These are phyloP conservation scores for Dermatemys mawii DNA, from an alignment of 2,113 vertebrate species.

Conservation along the genomic window DNA sequence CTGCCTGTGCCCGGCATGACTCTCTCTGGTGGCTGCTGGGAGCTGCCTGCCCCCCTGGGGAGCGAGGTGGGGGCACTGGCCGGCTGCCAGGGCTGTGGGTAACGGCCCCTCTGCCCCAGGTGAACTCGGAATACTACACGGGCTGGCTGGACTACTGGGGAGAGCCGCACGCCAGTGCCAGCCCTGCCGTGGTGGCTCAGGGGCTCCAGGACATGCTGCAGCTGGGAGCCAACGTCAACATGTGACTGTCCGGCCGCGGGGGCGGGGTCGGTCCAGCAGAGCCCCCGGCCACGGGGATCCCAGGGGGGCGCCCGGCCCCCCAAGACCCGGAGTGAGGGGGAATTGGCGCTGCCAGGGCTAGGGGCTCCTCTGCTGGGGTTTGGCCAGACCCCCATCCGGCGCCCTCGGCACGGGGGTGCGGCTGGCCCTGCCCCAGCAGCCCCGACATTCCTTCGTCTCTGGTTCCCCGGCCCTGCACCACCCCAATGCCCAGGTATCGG, in stretches of 20 bases:
- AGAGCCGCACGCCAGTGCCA: slow-evolving; percentile 81
- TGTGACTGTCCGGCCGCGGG: slow-evolving; percentile 78
- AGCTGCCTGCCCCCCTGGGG: too few relatives aligned
- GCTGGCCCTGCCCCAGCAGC: too few relatives aligned
- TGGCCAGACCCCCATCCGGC: too few relatives aligned
- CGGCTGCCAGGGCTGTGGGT: neutral
- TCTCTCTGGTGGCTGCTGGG: too few relatives aligned
- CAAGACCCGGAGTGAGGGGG: neutral
- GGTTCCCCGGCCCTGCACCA: neutral
- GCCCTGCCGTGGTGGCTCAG: slow-evolving; percentile 74
- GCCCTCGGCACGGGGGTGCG: too few relatives aligned
- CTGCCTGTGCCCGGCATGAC: too few relatives aligned
- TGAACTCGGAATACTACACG: slow-evolving; percentile 97
- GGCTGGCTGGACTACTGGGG: slow-evolving; percentile 99
- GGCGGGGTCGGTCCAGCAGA: neutral
- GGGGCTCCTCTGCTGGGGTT: too few relatives aligned
- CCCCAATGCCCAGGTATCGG: too few relatives aligned
- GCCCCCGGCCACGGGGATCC: too few relatives aligned
- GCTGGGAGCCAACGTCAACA: slow-evolving; percentile 94
- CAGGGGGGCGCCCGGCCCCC: too few relatives aligned
- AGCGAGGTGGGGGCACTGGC: neutral
- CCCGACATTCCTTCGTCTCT: neutral
- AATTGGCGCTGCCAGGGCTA: neutral
- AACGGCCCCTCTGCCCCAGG: slow-evolving; percentile 75
- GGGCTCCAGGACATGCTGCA: slow-evolving; percentile 86